Evolutionary conservation across 1,140 invertebrate genomes (phyloP), one percentile per base, ranked within the genome.

Genomic region (Drosophila nikananu): DNA sequence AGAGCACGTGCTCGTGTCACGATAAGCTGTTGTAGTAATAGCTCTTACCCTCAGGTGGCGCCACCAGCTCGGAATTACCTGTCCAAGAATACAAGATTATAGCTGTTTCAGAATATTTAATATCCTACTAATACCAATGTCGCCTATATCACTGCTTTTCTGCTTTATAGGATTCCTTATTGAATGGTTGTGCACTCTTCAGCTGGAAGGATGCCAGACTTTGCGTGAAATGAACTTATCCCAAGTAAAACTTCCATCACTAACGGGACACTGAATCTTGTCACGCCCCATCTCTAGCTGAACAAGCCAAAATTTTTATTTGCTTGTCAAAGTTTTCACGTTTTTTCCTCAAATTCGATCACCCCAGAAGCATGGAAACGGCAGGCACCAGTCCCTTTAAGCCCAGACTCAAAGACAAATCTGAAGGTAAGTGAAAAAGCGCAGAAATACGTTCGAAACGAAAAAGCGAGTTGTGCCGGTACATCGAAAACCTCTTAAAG

Each of bases 361-460:
- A 57, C 10, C 32, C 17, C 27, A 57, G 46, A 21, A 30, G 9
- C 25, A 57, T 86, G 83, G 83, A 86, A 39, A 51, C 72, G n/a
- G 71, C 60, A 12, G 57, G 60, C 59, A 46, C 74, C 12, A 83
- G 72, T 73, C 67, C 84, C 35, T 27, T 84, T 49, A 84, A 84
- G 55, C 39, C 70, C 30, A 75, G 80, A 23, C 70, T 71, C 51
- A 90, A 76, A 72, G 86, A 90, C 21, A 81, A 81, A 58, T 46
- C 46, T 23, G 84, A 87, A 87, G 84, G 84, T 87, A 72, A 87
- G 84, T 87, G 65, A 46, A 78, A 81, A 70, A 51, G 52, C 23
- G 37, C 25, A 51, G 49, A 44, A 65, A 81, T 49, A 32, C 51
- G 48, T 49, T 51, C 21, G 52, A 66, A 48, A 39, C 49, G 52